phyloP scores from a whole-genome alignment of 2,797 vertebrate species.

The Diceros bicornis region DNA sequence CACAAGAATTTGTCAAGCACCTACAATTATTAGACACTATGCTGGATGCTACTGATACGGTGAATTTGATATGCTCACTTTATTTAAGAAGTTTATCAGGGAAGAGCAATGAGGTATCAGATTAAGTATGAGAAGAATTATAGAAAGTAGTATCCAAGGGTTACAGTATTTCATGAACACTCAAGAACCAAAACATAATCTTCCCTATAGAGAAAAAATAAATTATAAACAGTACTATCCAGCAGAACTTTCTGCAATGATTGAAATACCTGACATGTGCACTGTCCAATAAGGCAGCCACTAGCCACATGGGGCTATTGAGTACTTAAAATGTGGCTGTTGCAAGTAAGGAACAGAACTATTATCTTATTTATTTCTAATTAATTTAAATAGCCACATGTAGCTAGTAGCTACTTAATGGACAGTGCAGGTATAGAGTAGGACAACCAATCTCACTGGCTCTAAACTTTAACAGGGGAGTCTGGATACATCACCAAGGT shows the following conservation, averaged over 20 bases:
- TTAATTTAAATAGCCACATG: background rate
- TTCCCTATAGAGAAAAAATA: background rate
- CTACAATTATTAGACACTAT: background rate
- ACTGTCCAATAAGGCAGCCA: background rate
- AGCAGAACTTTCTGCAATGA: background rate
- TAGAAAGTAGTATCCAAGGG: background rate
- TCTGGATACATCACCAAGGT: background rate
- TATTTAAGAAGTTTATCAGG: background rate
- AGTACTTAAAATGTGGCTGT: background rate
- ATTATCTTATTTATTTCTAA: background rate
- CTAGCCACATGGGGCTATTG: background rate
- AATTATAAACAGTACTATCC: background rate
- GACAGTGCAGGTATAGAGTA: background rate
- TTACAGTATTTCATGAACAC: background rate
- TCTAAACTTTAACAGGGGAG: background rate
- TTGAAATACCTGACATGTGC: background rate
- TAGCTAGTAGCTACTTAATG: background rate
- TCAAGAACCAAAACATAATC: background rate
- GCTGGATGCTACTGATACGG: background rate
- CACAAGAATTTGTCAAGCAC: background rate
- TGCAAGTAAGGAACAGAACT: background rate
- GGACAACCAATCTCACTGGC: background rate
- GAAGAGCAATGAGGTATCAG: background rate
- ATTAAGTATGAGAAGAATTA: background rate
- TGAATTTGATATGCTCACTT: background rate